phyloP scores from a whole-genome alignment of 1,140 invertebrate species.

The Galleria mellonella region DNA sequence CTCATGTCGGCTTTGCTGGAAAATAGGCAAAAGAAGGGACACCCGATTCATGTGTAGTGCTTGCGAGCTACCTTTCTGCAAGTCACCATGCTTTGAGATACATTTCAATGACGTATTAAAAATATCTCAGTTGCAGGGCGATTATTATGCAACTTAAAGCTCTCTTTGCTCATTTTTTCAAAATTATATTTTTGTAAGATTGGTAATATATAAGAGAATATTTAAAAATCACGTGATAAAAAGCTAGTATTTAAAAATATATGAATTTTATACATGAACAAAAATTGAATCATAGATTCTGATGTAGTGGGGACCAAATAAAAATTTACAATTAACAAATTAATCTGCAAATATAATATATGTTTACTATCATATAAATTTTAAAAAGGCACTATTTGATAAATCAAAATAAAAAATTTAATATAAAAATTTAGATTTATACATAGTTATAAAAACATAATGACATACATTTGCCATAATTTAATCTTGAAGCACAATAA shows the following conservation, averaged over 20 bases:
- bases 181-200: too few relatives aligned
- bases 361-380: slow-evolving; percentile 17
- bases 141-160: slow-evolving; percentile 57
- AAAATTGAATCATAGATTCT: slow-evolving; percentile 58
- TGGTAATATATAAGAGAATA: too few relatives aligned
- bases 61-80: slow-evolving; percentile 69
- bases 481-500: slow-evolving; percentile 33
- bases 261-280: background rate
- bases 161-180: slow-evolving; percentile 3
- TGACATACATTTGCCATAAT: slow-evolving; percentile 7
- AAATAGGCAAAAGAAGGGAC: slow-evolving; percentile 63
- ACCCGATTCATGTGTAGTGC: slow-evolving; percentile 70
- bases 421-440: slow-evolving; percentile 1
- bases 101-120: slow-evolving; percentile 65
- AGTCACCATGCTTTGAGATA: slow-evolving; percentile 68
- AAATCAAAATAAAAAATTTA: background rate
- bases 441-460: background rate
- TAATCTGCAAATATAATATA: slow-evolving; percentile 6
- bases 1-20: slow-evolving; percentile 68
- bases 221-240: background rate
- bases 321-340: slow-evolving; percentile 9
- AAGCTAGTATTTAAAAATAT: background rate
- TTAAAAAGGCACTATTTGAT: background rate
- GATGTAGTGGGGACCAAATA: slow-evolving; percentile 54
- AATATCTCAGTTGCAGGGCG: slow-evolving; percentile 58